Evolutionary conservation across 2,797 vertebrate species (phyloP).

Genomic region (Novumbra hubbsi): DNA sequence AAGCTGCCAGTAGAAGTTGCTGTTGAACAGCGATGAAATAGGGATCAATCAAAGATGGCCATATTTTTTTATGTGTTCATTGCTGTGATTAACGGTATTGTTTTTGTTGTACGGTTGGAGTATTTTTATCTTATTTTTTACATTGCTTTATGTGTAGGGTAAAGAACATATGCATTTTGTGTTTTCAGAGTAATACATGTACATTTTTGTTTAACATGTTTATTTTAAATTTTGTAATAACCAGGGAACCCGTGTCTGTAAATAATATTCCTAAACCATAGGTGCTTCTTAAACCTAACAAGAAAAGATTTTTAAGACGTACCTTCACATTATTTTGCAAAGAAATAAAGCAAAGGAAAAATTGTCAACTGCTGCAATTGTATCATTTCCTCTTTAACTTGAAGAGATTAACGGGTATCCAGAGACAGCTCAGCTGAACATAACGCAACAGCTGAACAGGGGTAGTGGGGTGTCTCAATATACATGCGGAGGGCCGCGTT

Average conservation of each 20-base stretch:
- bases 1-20: slow-evolving; percentile 60
- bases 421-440: slow-evolving; percentile 6
- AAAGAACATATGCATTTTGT: slow-evolving; percentile 35
- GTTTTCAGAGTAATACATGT: slow-evolving; percentile 54
- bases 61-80: slow-evolving; percentile 64
- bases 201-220: slow-evolving; percentile 49
- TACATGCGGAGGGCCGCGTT: too few species aligned
- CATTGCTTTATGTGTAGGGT: slow-evolving; percentile 43
- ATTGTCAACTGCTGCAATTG: background rate
- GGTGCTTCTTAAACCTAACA: slow-evolving; percentile 65
- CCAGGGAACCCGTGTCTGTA: slow-evolving; percentile 69
- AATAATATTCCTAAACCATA: slow-evolving; percentile 64
- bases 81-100: slow-evolving; percentile 50
- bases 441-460: slow-evolving; percentile 18
- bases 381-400: background rate
- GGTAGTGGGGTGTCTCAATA: background rate
- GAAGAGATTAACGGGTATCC: background rate
- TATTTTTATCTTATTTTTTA: slow-evolving; percentile 20
- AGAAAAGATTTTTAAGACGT: slow-evolving; percentile 65
- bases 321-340: slow-evolving; percentile 71
- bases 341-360: slow-evolving; percentile 69
- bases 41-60: slow-evolving; percentile 62
- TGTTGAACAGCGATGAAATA: slow-evolving; percentile 62
- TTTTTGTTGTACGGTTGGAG: slow-evolving; percentile 38
- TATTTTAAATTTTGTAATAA: slow-evolving; percentile 56